phyloP scores from a whole-genome alignment of 23 tunicate species.

The Ciona savignyi region DNA sequence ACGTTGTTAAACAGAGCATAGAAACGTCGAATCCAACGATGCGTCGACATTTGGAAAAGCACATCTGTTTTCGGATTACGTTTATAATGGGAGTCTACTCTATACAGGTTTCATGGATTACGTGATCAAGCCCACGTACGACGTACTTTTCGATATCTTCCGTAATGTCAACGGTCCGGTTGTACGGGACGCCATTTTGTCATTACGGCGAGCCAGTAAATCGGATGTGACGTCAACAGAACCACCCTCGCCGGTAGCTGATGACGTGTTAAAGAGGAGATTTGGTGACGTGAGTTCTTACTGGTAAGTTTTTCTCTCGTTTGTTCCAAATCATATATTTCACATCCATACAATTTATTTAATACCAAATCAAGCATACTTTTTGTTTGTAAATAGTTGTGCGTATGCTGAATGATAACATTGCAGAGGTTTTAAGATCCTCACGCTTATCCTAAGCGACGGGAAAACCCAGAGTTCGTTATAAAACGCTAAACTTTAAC shows the following conservation, averaged over 20 bases:
- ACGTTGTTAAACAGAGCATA: too few relatives aligned
- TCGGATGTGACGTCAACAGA: not conserved
- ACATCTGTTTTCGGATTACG: too few relatives aligned
- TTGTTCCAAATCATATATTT: not conserved
- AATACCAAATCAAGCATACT: too few relatives aligned
- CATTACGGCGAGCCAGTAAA: not conserved
- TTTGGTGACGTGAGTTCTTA: slow-evolving; percentile 32
- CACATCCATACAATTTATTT: too few relatives aligned
- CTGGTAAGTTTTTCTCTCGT: not conserved
- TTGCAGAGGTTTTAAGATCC: too few relatives aligned
- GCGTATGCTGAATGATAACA: too few relatives aligned
- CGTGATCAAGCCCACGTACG: slow-evolving; percentile 57
- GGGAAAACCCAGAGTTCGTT: too few relatives aligned
- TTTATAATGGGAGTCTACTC: not conserved
- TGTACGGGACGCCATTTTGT: slow-evolving; percentile 2
- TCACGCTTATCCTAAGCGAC: too few relatives aligned
- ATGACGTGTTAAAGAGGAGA: slow-evolving; percentile 40
- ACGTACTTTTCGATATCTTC: slow-evolving; percentile 31
- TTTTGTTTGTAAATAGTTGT: too few relatives aligned
- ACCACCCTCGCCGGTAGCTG: not conserved
- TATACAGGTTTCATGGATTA: slow-evolving; percentile 58
- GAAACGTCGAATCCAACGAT: too few relatives aligned
- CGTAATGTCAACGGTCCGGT: slow-evolving; percentile 21
- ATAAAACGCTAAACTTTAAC: too few relatives aligned
- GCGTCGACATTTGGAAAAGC: too few relatives aligned